Base-by-base conservation (phyloP, 2,888 invertebrate species). In the Eristalis tenax region DNA sequence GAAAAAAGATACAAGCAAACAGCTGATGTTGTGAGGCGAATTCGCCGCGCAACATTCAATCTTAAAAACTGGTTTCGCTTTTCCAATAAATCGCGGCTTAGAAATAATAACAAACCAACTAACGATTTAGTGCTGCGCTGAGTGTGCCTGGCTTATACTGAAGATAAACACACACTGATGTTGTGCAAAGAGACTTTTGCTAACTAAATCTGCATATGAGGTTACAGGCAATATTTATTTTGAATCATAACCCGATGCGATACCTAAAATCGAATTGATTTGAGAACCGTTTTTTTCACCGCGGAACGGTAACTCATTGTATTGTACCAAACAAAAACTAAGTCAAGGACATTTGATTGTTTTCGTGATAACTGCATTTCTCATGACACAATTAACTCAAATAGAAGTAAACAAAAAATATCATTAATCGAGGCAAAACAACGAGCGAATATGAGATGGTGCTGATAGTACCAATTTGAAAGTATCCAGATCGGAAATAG, bases 21-120 rank as follows among this genome's bases (percentile, higher is more conserved):
- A 74, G 64, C 63, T 69, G 69, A 56, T 56, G 35, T 56, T 50
- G 64, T 5, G 40, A 18, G 43, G 15, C 15, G 28, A 73, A 73
- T 61, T 43, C 43, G 43, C 43, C 32, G 69, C 32, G 69, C 22
- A 43, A 28, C 28, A 22, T 32, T 22, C 50, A 50, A n/a, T 50
- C 10, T 59, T 38, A 1, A 59, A 32, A 59, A 59, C 56, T 35
- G 56, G 56, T 69, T 68, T 69, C 15, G 40, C 5, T 28, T 69
- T 56, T 69, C 15, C 13, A 22, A 23, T 50, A 22, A 57, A 56
- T 22, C 22, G 32, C 8, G 43, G 18, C 15, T 57, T 57, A 26
- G 50, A 56, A 43, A 56, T 22, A 22, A 57, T 57, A 57, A 69
- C 57, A 22, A 69, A 57, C 35, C 22, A 23, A 65, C 40, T 26